Evolutionary conservation across 2,113 vertebrate genomes (phyloP).

Genomic region (Bubo scandiacus): DNA sequence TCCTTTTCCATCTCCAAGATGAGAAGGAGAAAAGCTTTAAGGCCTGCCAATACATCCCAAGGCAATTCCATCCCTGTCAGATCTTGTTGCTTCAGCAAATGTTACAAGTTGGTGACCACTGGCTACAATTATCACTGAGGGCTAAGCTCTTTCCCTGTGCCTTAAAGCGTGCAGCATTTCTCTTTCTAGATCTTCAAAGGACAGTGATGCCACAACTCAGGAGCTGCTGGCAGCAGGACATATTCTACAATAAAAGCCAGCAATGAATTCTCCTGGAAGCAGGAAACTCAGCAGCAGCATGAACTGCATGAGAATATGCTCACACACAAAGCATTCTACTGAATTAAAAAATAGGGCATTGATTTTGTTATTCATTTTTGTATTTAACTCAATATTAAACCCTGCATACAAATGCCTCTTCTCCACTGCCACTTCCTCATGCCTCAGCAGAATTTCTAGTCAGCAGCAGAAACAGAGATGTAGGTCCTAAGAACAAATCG

Average conservation of each 20-base stretch:
- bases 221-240: not conserved
- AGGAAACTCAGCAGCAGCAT: not conserved
- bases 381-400: conserved; percentile 39
- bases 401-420: not conserved
- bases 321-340: not conserved
- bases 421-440: not conserved
- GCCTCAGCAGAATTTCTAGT: conserved; percentile 39
- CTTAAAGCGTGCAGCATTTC: not conserved
- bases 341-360: conserved; percentile 39
- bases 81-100: not conserved
- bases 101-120: conserved; percentile 11
- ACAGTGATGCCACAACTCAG: not conserved
- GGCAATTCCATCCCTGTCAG: conserved; percentile 9
- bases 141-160: not conserved
- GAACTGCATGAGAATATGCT: not conserved
- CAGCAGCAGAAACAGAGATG: conserved; percentile 1
- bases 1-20: not conserved
- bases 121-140: not conserved
- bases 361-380: conserved; percentile 34
- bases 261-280: conserved; percentile 16
- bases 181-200: not conserved
- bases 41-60: not conserved
- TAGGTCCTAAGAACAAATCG: not conserved
- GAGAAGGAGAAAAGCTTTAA: not conserved
- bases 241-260: not conserved